phyloP scores from a whole-genome alignment of 2,113 vertebrate genomes.

The Mionectes macconnelli region DNA sequence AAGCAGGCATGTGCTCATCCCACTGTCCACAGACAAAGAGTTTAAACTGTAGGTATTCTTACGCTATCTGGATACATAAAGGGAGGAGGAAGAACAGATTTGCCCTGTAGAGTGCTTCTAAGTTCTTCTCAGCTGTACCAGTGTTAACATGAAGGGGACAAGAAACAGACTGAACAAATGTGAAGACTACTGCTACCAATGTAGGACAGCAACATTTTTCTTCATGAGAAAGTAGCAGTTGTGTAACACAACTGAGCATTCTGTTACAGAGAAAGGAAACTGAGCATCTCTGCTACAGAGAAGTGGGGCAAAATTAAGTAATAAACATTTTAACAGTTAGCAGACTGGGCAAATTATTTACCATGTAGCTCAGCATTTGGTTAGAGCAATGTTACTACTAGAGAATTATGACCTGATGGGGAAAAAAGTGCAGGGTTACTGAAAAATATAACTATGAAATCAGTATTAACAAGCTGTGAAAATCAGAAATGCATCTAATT shows the following conservation, averaged over 20 bases:
- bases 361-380: neutral
- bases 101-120: neutral
- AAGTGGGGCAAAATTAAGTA: neutral
- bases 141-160: neutral
- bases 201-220: neutral
- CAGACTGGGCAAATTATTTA: neutral
- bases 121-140: neutral
- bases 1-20: neutral
- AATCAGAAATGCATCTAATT: neutral
- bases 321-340: neutral
- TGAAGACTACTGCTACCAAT: neutral
- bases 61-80: neutral
- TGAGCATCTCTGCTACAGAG: neutral
- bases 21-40: rapidly evolving
- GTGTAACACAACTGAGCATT: neutral
- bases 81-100: neutral
- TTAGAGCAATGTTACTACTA: neutral
- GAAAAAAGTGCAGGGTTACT: neutral
- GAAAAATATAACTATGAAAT: neutral
- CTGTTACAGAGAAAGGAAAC: neutral
- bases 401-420: neutral
- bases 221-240: neutral
- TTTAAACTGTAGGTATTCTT: neutral
- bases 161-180: neutral
- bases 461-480: neutral